Base-by-base conservation (phyloP, 2,888 invertebrate species). In the Ferdinandea cuprea region DNA sequence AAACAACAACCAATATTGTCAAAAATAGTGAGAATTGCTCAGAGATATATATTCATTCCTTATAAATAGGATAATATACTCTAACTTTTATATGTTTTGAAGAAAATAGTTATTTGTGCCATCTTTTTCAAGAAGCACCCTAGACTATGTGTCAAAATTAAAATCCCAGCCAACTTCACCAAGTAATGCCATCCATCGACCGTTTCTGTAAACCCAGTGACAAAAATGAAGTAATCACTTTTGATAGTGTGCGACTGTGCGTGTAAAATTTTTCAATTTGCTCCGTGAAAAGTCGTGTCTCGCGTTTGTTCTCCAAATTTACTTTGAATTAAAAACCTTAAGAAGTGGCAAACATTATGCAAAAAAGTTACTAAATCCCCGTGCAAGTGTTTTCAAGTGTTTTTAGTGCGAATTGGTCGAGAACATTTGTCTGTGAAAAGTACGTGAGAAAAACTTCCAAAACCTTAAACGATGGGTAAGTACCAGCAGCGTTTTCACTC, bases 201-300 rank as follows among this genome's bases (percentile, higher is more conserved):
- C 25, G 6, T 44, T 17, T 44, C 11, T 48, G 72, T n/a, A 83
- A 78, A 15, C 83, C 59, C 78, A 83, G 48, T 58, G 21, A 73
- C 72, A 73, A 74, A n/a, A 84, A 79, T 84, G 84, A 84, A 84
- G 84, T 84, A 84, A 84, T 84, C 84, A 84, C 56, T 28, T 84
- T 79, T 74, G 59, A 32, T 84, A 6, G 83, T 84, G 69, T 84
- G 84, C 73, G 84, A 48, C 61, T 83, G 78, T 84, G 79, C 73
- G 73, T 79, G 84, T 84, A 69, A 61, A 84, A 77, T 79, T 79
- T 84, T 84, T 79, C 78, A 79, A 30, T 69, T 84, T 65, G 79
- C 52, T 69, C 59, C 50, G 77, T 78, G 78, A 69, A 83, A 83
- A 83, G 72, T 78, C 42, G 78, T 83, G 83, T 78, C 72, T 83